These are phyloP conservation scores for Trypoxylon attenuatum DNA, from an alignment of 2,888 invertebrate genomes.

Conservation along the genomic window DNA sequence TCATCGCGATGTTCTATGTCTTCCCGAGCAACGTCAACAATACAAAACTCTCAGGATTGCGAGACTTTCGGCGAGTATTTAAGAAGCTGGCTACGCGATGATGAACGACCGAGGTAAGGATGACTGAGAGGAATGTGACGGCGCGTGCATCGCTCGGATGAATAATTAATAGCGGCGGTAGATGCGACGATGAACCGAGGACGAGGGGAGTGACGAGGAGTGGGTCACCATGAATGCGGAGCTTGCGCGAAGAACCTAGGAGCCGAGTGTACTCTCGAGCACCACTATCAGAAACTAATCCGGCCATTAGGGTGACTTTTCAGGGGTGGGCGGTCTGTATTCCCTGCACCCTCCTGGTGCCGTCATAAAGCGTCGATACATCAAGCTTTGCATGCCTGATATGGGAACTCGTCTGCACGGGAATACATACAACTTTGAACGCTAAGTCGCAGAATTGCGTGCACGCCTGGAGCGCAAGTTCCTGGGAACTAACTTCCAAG, in stretches of 20 bases:
- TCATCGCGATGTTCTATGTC: constrained; percentile 2
- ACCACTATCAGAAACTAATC: constrained; percentile 66
- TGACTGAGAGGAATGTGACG: constrained; percentile 24
- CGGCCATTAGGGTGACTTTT: constrained; percentile 71
- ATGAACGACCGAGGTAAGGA: constrained; percentile 2
- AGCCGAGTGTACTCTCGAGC: constrained; percentile 39
- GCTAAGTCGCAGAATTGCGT: constrained; percentile 60
- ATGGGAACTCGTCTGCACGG: constrained; percentile 66
- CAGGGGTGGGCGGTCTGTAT: constrained; percentile 72
- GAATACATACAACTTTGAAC: no score
- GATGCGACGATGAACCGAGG: constrained; percentile 10
- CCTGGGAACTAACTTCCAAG: constrained; percentile 50
- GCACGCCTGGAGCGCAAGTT: constrained; percentile 24
- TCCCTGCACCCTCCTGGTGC: constrained; percentile 45
- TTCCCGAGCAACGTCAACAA: no score
- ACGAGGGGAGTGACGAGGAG: constrained; percentile 24
- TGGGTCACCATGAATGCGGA: constrained; percentile 58
- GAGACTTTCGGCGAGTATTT: no score
- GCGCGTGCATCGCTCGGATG: constrained; percentile 28
- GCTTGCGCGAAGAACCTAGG: constrained; percentile 41
- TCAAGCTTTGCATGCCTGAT: constrained; percentile 74
- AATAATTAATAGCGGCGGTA: constrained; percentile 48
- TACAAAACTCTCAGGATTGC: no score
- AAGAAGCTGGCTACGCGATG: no score
- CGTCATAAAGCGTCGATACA: constrained; percentile 73